Evolutionary conservation across 1,140 invertebrate genomes (phyloP), one percentile per base, ranked within the genome.

Genomic region (Drosophila bipectinata): DNA sequence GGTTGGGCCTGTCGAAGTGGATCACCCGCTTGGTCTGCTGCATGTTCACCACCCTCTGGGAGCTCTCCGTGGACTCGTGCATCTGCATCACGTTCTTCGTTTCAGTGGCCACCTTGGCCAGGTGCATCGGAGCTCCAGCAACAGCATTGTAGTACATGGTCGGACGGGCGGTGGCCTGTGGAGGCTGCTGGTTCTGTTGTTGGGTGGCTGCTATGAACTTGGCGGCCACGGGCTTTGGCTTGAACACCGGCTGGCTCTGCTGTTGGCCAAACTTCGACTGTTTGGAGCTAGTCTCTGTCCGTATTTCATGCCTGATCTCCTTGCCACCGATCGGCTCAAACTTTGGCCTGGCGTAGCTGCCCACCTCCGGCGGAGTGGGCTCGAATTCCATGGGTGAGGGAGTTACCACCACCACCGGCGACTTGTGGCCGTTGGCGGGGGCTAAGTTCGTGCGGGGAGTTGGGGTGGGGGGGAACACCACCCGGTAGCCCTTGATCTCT

Each of bases 11-110:
- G 8, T 94, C 94, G 52, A 95, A 95, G 73, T 95, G 94, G 24
- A 95, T 95, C 4, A 95, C 93, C 21, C 94, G 92, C 55, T 94
- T 95, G 0, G 94, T 96, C 83, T 95, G 94, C 72, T 95, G 94
- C 39, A 95, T 93, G 51, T 94, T 95, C 6, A 95, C 93, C 26
- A 95, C 94, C 45, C 95, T 92, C 61, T 94, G 92, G 8, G 93
- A 93, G 26, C 93, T 94, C 74, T 95, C 94, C 2, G 94, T 95
- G 0, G 94, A 94, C 79, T 95, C 95, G 62, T 95, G 93, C 92
- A 95, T 95, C 69, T 94, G 93, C 69, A 95, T 93, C 3, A 94
- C 93, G 77, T 95, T 95, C 60, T 94, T 95, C 0, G 93, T 94
- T 90, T 96, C 95, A 0, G 94, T 94, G 53, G 94, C 94, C 37